A percentile compares a stretch with the other conserved stretches of the same genome.
Evolutionary conservation across 1,140 invertebrate species (phyloP).

Genomic region (Ectropis grisescens): DNA sequence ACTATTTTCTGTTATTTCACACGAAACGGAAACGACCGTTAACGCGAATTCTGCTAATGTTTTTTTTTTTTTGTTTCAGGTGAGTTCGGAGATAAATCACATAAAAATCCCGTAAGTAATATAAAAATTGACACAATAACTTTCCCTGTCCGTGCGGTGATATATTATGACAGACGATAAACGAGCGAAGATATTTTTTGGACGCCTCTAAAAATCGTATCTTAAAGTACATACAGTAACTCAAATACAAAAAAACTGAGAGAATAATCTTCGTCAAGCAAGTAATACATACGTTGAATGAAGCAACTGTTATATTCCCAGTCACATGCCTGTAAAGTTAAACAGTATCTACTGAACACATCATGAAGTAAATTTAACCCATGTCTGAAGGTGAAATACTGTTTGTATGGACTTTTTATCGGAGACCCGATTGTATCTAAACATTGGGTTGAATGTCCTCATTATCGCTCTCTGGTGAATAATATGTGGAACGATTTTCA

Average conservation of each 20-base stretch:
- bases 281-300: no score
- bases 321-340: no score
- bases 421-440: conserved; percentile 22
- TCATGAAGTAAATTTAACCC: no score
- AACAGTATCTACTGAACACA: no score
- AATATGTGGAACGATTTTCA: conserved; percentile 56
- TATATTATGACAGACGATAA: no score
- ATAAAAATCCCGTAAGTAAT: no score
- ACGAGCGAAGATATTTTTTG: conserved; percentile 11
- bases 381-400: no score
- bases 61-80: conserved; percentile 23
- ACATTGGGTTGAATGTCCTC: conserved; percentile 34
- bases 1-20: neutral
- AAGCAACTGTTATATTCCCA: no score
- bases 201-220: conserved; percentile 20
- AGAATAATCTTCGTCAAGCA: no score
- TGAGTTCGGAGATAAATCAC: conserved; percentile 7
- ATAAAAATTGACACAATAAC: conserved; percentile 12
- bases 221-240: no score
- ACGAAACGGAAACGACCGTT: conserved; percentile 6
- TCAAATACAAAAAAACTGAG: no score
- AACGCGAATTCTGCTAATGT: conserved; percentile 1
- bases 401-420: conserved; percentile 13
- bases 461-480: conserved; percentile 47
- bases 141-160: conserved; percentile 1